A percentile compares a stretch with the other conserved stretches of the same genome.
These are phyloP conservation scores for Ammodytes marinus DNA, from an alignment of 2,113 vertebrate genomes.

Conservation along the genomic window DNA sequence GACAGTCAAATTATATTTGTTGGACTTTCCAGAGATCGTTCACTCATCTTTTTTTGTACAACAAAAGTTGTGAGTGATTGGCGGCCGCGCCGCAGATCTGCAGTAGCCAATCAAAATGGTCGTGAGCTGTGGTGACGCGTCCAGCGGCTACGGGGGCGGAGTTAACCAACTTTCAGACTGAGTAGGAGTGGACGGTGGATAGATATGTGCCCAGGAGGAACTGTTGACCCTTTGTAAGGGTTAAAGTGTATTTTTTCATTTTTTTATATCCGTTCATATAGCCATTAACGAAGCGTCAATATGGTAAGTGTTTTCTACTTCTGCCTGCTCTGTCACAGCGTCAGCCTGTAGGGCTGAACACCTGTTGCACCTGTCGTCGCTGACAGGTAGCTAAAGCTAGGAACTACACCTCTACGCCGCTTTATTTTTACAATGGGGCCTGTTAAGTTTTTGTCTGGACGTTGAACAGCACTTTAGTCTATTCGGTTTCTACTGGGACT, in stretches of 20 bases:
- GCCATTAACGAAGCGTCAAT: constrained; percentile 13
- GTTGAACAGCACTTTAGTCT: rapidly evolving
- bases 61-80: background rate
- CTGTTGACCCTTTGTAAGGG: constrained; percentile 59
- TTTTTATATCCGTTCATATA: background rate
- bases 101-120: constrained; percentile 40
- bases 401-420: background rate
- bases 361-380: constrained; percentile 75
- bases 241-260: constrained; percentile 22
- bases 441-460: background rate
- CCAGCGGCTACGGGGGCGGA: constrained; percentile 57
- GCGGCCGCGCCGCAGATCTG: background rate
- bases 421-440: background rate
- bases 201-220: constrained; percentile 60
- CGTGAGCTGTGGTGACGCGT: constrained; percentile 39
- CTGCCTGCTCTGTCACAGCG: background rate
- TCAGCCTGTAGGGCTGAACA: constrained; percentile 46
- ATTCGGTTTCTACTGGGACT: background rate
- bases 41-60: background rate
- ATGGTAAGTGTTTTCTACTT: constrained; percentile 74
- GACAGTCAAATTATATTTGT: background rate
- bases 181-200: constrained; percentile 16
- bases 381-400: constrained; percentile 50
- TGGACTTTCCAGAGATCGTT: constrained; percentile 30
- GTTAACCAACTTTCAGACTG: constrained; percentile 58